These are phyloP conservation scores for Nowickia ferox DNA, from an alignment of 2,888 invertebrate species.

Conservation along the genomic window DNA sequence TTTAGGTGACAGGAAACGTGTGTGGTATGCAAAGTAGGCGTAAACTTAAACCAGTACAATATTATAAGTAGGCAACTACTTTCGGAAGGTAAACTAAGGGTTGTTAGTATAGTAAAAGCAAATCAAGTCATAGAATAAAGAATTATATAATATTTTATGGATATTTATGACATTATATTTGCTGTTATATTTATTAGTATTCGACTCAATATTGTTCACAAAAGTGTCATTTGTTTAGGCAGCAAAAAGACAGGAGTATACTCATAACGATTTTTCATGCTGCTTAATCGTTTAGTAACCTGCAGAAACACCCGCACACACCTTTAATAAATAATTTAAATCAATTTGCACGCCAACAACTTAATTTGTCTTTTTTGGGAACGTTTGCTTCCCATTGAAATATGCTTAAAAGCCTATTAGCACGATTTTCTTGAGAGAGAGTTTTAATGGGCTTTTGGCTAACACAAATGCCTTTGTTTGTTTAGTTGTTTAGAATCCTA, in stretches of 20 bases:
- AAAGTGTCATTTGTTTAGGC: too few species aligned
- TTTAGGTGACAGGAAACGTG: neutral
- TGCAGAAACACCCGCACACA: neutral
- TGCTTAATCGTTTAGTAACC: slow-evolving; percentile 51
- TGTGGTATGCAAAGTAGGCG: slow-evolving; percentile 19
- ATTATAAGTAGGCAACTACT: neutral
- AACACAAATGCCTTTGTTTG: neutral
- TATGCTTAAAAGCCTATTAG: neutral
- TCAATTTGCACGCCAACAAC: slow-evolving; percentile 10
- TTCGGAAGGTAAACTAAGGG: neutral
- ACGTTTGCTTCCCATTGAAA: neutral
- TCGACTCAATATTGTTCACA: neutral
- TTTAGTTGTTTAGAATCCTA: neutral
- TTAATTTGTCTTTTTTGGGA: slow-evolving; percentile 15
- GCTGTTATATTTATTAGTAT: neutral
- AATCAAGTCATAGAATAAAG: neutral
- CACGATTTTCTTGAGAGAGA: neutral
- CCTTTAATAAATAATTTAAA: too few species aligned
- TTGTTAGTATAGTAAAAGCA: neutral
- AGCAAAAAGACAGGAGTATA: neutral
- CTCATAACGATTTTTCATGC: neutral
- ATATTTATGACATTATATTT: neutral
- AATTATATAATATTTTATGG: neutral
- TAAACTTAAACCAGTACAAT: neutral
- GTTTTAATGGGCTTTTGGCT: neutral